Percentiles rank a stretch among this genome's conserved stretches.
Conservation (phyloP, 64 coral and sea anemone species). For the Montipora cactus region DNA sequence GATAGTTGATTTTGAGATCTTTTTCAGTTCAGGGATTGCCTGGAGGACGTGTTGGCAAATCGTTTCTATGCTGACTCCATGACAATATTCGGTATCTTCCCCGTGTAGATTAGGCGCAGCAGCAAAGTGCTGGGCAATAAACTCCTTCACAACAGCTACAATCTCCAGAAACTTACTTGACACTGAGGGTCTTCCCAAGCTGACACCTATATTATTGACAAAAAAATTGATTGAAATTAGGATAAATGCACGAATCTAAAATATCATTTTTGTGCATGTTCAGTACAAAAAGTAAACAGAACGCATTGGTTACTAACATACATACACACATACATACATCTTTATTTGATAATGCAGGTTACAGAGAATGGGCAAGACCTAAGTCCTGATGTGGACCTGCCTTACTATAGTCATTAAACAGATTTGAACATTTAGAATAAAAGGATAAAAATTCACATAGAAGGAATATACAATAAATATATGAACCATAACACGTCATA, state of each 20-base stretch:
- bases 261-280: no score
- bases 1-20: slow-evolving; percentile 35
- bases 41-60: slow-evolving; percentile 35
- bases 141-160: slow-evolving; percentile 12
- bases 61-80: background rate
- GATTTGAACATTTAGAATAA: background rate
- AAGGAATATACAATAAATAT: no score
- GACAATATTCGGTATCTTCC: slow-evolving; percentile 19
- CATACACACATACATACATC: background rate
- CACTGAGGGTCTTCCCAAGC: background rate
- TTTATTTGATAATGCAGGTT: background rate
- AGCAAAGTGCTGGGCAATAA: no score
- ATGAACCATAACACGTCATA: no score
- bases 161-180: background rate
- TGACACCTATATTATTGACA: no score
- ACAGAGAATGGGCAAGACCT: background rate
- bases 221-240: no score
- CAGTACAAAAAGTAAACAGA: no score
- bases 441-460: background rate
- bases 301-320: background rate
- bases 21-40: slow-evolving; percentile 49
- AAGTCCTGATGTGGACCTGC: background rate
- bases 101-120: background rate
- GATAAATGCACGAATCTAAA: no score
- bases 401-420: background rate